A percentile compares a stretch with the other conserved stretches of the same genome.
Evolutionary conservation across 1,140 invertebrate species (phyloP).

Genomic region (Pararge aegeria): DNA sequence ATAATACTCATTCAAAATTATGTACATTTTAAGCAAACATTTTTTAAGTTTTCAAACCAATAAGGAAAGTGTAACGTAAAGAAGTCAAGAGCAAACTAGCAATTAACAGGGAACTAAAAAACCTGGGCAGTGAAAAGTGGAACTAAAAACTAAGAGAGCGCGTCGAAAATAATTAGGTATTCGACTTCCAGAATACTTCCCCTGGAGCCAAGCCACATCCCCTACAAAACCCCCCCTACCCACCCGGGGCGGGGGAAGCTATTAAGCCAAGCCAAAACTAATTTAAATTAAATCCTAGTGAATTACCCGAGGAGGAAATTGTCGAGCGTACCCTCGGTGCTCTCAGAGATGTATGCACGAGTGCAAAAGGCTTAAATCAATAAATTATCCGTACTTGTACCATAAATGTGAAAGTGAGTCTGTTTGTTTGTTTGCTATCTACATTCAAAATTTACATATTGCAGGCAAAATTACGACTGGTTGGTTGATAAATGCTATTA

Average conservation of each 20-base stretch:
- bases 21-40: no score
- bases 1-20: no score
- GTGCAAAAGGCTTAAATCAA: constrained; percentile 31
- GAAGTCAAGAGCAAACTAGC: neutral
- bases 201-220: constrained; percentile 43
- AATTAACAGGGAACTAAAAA: constrained; percentile 14
- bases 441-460: no score
- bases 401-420: no score
- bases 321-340: constrained; percentile 73
- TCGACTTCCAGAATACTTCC: constrained; percentile 50
- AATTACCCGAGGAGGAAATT: constrained; percentile 80
- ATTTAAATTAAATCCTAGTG: constrained; percentile 82
- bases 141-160: constrained; percentile 19
- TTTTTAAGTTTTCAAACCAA: neutral
- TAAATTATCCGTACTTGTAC: constrained; percentile 5
- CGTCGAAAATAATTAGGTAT: constrained; percentile 37
- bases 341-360: constrained; percentile 53
- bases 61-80: neutral
- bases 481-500: no score
- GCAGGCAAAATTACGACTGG: no score
- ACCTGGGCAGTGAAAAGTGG: constrained; percentile 14
- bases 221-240: constrained; percentile 23
- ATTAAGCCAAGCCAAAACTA: constrained; percentile 82
- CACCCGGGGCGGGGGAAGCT: constrained; percentile 61
- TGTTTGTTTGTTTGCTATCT: no score